phyloP scores from a whole-genome alignment of 1,140 invertebrate genomes.

The Drosophila sturtevanti region DNA sequence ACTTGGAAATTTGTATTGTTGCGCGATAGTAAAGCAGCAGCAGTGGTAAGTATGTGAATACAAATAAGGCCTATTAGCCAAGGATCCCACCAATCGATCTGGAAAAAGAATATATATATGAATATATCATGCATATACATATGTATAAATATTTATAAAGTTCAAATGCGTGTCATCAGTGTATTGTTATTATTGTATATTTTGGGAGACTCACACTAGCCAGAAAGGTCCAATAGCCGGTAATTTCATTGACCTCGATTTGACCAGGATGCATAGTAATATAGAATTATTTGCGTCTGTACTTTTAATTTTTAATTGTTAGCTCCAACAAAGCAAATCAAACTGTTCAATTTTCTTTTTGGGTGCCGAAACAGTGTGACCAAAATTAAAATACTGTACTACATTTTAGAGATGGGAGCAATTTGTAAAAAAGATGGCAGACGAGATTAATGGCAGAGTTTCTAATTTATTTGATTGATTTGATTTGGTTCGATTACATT shows the following conservation, averaged over 20 bases:
- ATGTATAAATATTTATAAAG: not conserved
- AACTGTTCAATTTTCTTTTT: not conserved
- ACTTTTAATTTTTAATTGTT: not conserved
- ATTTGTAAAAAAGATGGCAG: too few relatives aligned
- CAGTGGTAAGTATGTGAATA: slow-evolving; percentile 90
- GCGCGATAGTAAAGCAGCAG: slow-evolving; percentile 90
- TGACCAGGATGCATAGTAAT: slow-evolving; percentile 55
- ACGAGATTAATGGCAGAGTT: too few relatives aligned
- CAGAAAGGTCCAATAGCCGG: slow-evolving; percentile 85
- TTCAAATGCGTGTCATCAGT: not conserved
- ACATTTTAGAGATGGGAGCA: too few relatives aligned
- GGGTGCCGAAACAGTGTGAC: too few relatives aligned
- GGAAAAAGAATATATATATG: slow-evolving; percentile 74
- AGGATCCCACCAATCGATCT: slow-evolving; percentile 95
- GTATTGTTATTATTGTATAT: too few relatives aligned
- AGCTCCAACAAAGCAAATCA: not conserved
- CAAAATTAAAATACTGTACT: too few relatives aligned
- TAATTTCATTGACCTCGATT: slow-evolving; percentile 86
- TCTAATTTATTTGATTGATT: too few relatives aligned
- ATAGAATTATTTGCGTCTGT: not conserved
- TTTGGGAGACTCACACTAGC: slow-evolving; percentile 84
- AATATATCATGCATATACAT: too few relatives aligned
- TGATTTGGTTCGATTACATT: too few relatives aligned
- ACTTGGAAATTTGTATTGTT: slow-evolving; percentile 95
- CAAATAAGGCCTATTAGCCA: slow-evolving; percentile 90